Conservation (phyloP, 2,888 invertebrate species). For the Drosophila sordidula region DNA sequence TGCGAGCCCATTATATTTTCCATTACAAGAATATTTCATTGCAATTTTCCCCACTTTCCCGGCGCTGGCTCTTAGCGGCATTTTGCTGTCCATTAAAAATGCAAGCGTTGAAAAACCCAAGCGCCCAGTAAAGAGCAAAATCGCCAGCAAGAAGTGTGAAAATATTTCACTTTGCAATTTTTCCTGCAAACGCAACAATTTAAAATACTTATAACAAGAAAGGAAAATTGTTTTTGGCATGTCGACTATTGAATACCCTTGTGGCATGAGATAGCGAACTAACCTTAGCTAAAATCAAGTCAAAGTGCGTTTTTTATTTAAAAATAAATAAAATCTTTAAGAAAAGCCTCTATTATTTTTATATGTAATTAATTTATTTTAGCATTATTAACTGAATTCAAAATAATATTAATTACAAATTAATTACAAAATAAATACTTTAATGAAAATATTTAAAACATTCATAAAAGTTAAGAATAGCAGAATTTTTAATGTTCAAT, state of each 20-base stretch:
- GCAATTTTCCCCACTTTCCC: constrained; percentile 12
- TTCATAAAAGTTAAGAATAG: too few species aligned
- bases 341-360: background rate
- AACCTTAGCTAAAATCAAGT: background rate
- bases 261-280: background rate
- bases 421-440: too few species aligned
- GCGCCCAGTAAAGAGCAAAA: constrained; percentile 18
- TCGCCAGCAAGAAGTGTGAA: constrained; percentile 37
- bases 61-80: constrained; percentile 13
- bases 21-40: constrained; percentile 13
- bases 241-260: background rate
- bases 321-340: background rate
- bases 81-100: constrained; percentile 42
- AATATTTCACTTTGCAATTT: constrained; percentile 52
- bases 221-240: fast-evolving
- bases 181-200: constrained; percentile 40
- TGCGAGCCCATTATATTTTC: constrained; percentile 8
- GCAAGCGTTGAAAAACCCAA: constrained; percentile 30
- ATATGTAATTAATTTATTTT: too few species aligned
- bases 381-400: too few species aligned
- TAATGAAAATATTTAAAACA: too few species aligned
- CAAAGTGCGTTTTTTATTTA: too few species aligned
- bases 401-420: too few species aligned
- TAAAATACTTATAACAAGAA: constrained; percentile 48
- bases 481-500: too few species aligned